A percentile compares a stretch with the other conserved stretches of the same genome.
Evolutionary conservation across 2,797 vertebrate genomes (phyloP).

Genomic region (Merluccius polli): DNA sequence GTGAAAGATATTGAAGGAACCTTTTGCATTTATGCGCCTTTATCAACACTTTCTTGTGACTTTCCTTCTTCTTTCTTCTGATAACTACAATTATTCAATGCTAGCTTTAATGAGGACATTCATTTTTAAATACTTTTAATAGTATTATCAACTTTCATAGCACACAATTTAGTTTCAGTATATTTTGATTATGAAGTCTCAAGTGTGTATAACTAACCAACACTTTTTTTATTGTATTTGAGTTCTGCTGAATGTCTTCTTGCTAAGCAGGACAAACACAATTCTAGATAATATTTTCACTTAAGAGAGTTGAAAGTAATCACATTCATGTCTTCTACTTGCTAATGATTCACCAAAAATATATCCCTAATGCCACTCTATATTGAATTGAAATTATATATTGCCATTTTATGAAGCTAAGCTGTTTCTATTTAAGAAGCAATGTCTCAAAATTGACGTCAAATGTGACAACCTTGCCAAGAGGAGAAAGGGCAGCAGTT

Average conservation of each 20-base stretch:
- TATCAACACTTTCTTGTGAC: not conserved
- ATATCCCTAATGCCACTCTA: not conserved
- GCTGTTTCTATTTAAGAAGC: no score
- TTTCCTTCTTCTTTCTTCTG: constrained; percentile 2
- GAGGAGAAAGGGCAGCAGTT: constrained; percentile 42
- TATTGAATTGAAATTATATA: not conserved
- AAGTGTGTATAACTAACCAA: not conserved
- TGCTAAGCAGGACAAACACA: not conserved
- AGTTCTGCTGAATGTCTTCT: not conserved
- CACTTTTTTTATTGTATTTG: not conserved
- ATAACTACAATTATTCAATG: constrained; percentile 39
- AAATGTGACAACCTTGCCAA: constrained; percentile 37
- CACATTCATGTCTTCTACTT: not conserved
- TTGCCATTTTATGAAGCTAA: not conserved
- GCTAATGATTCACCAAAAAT: not conserved
- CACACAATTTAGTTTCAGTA: constrained; percentile 11
- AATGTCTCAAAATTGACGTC: constrained; percentile 19
- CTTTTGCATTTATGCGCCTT: not conserved
- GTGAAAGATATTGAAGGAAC: not conserved
- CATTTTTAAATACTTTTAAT: constrained; percentile 7
- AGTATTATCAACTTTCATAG: constrained; percentile 1
- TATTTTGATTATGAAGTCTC: constrained; percentile 12
- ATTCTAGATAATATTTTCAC: not conserved
- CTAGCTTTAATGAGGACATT: constrained; percentile 30
- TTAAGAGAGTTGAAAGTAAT: not conserved